phyloP scores from a whole-genome alignment of 2,888 invertebrate species.

The Caenorhabditis uteleia region DNA sequence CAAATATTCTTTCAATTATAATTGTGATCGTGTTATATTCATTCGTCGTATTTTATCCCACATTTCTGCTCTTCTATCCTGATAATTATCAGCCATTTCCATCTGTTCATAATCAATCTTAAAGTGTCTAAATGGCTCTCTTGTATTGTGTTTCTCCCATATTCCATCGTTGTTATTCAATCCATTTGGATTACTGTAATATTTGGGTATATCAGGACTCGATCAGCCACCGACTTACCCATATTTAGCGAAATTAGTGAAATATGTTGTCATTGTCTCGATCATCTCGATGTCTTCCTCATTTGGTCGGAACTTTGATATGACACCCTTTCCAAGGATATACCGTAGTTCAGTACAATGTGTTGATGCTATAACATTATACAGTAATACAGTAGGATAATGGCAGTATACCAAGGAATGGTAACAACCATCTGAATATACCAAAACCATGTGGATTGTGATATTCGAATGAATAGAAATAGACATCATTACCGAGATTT shows the following conservation, averaged over 20 bases:
- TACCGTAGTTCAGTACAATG: conserved; percentile 56
- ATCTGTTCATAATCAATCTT: conserved; percentile 20
- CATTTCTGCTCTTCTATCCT: conserved; percentile 48
- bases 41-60: conserved; percentile 41
- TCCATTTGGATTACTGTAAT: conserved; percentile 37
- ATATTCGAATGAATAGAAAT: conserved; percentile 57
- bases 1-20: too few relatives aligned
- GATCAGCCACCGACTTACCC: conserved; percentile 24
- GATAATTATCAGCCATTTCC: conserved; percentile 48
- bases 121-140: conserved; percentile 29
- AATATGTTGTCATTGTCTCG: conserved; percentile 53
- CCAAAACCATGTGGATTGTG: conserved; percentile 48
- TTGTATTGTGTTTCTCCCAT: conserved; percentile 32
- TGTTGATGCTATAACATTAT: conserved; percentile 34
- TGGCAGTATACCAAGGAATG: conserved; percentile 33
- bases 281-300: conserved; percentile 50
- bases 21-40: conserved; percentile 19
- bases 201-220: background rate
- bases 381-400: background rate
- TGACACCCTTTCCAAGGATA: conserved; percentile 52
- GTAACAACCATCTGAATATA: conserved; percentile 41
- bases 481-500: conserved; percentile 42
- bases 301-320: conserved; percentile 55
- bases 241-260: conserved; percentile 58
- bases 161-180: background rate